Conservation (phyloP, 2,113 vertebrate genomes). For the Cygnus buccinator region DNA sequence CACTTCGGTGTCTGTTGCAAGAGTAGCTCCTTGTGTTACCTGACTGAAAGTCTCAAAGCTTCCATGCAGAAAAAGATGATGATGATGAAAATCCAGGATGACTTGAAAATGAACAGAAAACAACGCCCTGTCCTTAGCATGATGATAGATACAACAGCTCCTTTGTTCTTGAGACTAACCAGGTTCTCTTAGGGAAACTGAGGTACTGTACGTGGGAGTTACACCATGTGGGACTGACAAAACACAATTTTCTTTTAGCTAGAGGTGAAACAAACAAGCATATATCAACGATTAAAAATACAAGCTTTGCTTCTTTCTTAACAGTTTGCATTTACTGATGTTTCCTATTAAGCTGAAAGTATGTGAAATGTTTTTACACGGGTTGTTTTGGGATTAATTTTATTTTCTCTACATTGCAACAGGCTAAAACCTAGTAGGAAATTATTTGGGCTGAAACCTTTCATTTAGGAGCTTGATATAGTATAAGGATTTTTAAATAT, state of each 20-base stretch:
- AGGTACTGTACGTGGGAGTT: neutral
- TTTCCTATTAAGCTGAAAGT: neutral
- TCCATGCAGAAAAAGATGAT: neutral
- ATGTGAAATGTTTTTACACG: neutral
- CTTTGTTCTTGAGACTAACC: neutral
- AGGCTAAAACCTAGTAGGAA: neutral
- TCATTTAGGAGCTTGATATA: neutral
- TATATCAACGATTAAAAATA: neutral
- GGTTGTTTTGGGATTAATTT: neutral
- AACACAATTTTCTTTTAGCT: neutral
- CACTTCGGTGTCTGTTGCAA: neutral
- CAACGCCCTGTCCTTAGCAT: accelerated
- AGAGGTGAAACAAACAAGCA: neutral
- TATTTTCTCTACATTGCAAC: neutral
- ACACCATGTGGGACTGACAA: neutral
- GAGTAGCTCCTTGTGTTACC: neutral
- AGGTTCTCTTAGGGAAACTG: neutral
- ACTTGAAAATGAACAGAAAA: neutral
- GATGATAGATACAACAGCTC: neutral
- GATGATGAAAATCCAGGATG: neutral
- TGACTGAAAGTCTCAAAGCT: neutral
- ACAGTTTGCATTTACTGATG: neutral
- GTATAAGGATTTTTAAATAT: neutral
- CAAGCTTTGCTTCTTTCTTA: neutral
- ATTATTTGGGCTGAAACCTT: neutral